These are phyloP conservation scores for Brachirus orientalis DNA, from an alignment of 2,113 vertebrate genomes.

Conservation along the genomic window DNA sequence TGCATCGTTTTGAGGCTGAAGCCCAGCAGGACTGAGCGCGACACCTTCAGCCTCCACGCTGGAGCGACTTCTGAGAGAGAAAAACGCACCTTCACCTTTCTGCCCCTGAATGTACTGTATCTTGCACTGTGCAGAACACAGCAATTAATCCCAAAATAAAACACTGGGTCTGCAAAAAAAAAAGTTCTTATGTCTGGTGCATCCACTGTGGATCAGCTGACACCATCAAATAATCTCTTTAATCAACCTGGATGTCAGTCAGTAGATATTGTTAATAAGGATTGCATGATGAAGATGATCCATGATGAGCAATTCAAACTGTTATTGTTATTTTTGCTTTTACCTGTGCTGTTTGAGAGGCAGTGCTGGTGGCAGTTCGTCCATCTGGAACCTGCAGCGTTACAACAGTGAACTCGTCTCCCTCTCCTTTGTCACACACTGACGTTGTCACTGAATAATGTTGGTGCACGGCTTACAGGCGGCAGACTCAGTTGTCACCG, in stretches of 20 bases:
- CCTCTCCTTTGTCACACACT: too few species aligned
- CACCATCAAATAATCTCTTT: too few species aligned
- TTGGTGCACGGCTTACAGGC: conserved; percentile 22
- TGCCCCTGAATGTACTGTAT: background rate
- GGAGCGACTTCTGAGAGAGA: conserved; percentile 51
- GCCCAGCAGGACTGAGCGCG: conserved; percentile 25
- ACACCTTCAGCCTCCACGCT: conserved; percentile 51
- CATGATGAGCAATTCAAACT: background rate
- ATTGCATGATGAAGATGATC: too few species aligned
- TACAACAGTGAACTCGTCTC: background rate
- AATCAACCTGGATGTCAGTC: too few species aligned
- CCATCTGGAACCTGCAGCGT: conserved; percentile 46
- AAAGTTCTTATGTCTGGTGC: too few species aligned
- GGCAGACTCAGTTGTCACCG: conserved; percentile 8
- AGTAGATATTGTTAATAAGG: background rate
- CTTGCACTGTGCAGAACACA: too few species aligned
- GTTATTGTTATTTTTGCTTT: conserved; percentile 7
- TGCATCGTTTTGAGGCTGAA: conserved; percentile 11
- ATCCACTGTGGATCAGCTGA: too few species aligned
- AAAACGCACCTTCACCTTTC: background rate
- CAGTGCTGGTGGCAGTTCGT: conserved; percentile 65
- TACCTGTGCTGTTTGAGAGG: conserved; percentile 80
- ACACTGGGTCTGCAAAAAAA: too few species aligned
- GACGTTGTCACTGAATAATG: conserved; percentile 24
- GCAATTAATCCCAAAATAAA: too few species aligned